Evolutionary conservation across 2,797 vertebrate species (phyloP).

Genomic region (Silurus aristotelis): DNA sequence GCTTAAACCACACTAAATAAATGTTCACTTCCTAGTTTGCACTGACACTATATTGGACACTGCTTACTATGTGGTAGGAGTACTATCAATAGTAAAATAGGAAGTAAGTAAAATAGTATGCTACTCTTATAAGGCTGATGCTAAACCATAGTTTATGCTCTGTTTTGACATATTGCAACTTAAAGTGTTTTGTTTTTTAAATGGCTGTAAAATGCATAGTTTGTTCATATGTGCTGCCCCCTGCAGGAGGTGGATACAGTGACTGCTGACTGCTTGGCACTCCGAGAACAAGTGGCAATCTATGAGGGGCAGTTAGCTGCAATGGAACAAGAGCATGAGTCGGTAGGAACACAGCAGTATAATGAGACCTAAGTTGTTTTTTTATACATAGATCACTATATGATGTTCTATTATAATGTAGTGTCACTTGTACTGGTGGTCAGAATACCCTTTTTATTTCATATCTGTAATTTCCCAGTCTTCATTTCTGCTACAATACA

Average conservation of each 20-base stretch:
- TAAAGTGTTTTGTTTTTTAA: neutral
- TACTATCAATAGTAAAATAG: neutral
- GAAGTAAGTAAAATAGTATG: neutral
- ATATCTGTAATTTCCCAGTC: too few relatives aligned
- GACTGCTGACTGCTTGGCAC: slow-evolving; percentile 75
- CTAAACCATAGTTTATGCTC: neutral
- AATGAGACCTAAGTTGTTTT: neutral
- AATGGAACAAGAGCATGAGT: slow-evolving; percentile 68
- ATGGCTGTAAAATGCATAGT: slow-evolving; percentile 2
- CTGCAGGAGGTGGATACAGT: slow-evolving; percentile 72
- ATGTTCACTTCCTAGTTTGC: neutral
- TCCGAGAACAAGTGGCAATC: slow-evolving; percentile 75
- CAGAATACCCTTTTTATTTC: too few relatives aligned
- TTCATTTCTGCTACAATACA: too few relatives aligned
- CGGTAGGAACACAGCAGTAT: slow-evolving; percentile 61
- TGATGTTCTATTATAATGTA: neutral
- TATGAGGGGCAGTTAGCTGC: slow-evolving; percentile 74
- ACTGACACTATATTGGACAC: neutral
- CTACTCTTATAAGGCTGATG: neutral
- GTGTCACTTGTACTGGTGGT: neutral
- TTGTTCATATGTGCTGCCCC: slow-evolving; percentile 42
- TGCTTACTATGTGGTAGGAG: neutral
- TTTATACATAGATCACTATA: too few relatives aligned
- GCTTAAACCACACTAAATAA: neutral
- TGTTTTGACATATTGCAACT: neutral